These are phyloP conservation scores for Poecile montanus DNA, from an alignment of 2,797 vertebrate species.

Conservation along the genomic window DNA sequence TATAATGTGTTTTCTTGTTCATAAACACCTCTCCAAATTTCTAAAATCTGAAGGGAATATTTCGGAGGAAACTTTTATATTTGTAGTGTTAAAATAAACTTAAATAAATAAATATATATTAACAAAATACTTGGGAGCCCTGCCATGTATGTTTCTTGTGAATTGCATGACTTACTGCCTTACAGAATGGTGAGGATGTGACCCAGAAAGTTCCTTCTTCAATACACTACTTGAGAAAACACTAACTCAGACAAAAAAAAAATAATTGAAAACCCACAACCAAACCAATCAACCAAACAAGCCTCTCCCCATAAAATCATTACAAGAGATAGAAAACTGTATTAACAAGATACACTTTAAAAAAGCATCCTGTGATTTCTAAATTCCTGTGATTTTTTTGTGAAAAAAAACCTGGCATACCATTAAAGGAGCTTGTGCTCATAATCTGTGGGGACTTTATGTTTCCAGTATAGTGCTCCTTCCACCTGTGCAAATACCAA, in stretches of 20 bases:
- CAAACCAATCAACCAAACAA: neutral
- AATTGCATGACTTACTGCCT: neutral
- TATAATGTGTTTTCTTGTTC: neutral
- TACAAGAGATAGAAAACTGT: neutral
- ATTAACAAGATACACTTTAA: neutral
- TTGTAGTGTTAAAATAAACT: neutral
- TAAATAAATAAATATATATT: neutral
- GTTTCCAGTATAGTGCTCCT: neutral
- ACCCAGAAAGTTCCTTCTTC: neutral
- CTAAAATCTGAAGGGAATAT: neutral
- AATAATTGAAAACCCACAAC: neutral
- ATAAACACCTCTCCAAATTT: neutral
- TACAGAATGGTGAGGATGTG: neutral
- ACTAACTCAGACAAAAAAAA: neutral
- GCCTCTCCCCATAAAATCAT: neutral
- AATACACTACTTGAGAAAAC: neutral
- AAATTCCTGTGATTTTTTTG: neutral
- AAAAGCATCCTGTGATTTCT: neutral
- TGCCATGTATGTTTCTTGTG: neutral
- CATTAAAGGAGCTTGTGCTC: neutral
- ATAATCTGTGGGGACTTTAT: neutral
- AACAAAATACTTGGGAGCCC: neutral
- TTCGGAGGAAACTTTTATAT: neutral
- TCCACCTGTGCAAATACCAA: neutral
- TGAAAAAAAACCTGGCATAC: neutral